phyloP scores from a whole-genome alignment of 1,140 invertebrate species.

The Marisa cornuarietis region DNA sequence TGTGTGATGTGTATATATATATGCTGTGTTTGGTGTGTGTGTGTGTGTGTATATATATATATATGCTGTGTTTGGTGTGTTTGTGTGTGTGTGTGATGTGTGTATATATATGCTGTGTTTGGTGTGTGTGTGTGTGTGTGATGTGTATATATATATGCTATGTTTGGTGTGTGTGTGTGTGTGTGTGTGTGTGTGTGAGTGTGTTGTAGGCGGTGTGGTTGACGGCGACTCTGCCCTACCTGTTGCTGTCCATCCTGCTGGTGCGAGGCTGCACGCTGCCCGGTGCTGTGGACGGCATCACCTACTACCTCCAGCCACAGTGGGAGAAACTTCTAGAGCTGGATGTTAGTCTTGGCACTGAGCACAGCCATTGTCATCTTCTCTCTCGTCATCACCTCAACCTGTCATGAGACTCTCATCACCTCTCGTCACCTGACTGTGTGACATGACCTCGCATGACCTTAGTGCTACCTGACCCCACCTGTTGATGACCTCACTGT shows the following conservation, averaged over 20 bases:
- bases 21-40: too few species aligned
- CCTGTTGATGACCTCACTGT: too few species aligned
- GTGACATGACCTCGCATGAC: too few species aligned
- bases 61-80: conserved; percentile 1
- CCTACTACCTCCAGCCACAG: conserved; percentile 94
- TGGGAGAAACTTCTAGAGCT: conserved; percentile 87
- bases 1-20: too few species aligned
- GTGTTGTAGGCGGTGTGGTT: conserved; percentile 89
- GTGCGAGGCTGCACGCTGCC: conserved; percentile 88
- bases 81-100: background rate
- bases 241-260: conserved; percentile 90
- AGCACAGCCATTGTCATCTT: background rate
- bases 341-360: conserved; percentile 67
- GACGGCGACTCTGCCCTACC: conserved; percentile 92
- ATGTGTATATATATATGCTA: background rate
- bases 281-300: conserved; percentile 79
- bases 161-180: background rate
- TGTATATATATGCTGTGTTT: too few species aligned
- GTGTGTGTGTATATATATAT: conserved; percentile 6
- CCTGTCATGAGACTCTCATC: too few species aligned
- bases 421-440: too few species aligned
- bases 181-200: background rate
- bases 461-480: too few species aligned
- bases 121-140: background rate
- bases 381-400: background rate